Evolutionary conservation across 1,140 invertebrate species (phyloP), one percentile per base, ranked within the genome.

Genomic region (Drosophila sucinea): DNA sequence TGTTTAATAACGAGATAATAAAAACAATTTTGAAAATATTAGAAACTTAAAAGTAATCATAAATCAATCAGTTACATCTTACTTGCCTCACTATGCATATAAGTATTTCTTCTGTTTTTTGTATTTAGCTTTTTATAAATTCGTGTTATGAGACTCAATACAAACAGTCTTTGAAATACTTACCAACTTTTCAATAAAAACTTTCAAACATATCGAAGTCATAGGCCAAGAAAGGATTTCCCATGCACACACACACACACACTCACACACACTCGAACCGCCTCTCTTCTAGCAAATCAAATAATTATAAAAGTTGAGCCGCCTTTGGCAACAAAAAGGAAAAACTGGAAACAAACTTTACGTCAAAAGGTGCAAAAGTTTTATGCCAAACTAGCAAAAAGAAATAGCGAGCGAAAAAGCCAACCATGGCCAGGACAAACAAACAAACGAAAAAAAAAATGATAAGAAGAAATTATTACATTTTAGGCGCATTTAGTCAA

Each of bases 231-330:
- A 51, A 44, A 51, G 44, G 44, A 51, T 51, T 51, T 51, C 4
- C 23, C 25, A 51, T 25, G 27, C 7, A 51, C 7, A 27, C 23
- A 25, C 44, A 51, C 44, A 51, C 25, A 51, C 44, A 51, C 40
- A 40, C 8, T 10, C 38, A 40, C 38, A 40, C 10, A 10, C 41
- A 55, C n/a, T 8, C 25, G 47, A 33, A 54, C 3, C 32, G 44
- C n/a, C 3, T 61, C 17, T 60, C 69, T 66, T 85, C 58, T 75
- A 58, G 69, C 70, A 86, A 86, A 87, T 87, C 79, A 87, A 87
- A 86, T 79, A 87, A 87, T 86, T 86, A 86, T 76, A 87, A 86
- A 86, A 87, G 76, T 83, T 87, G 41, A 57, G 73, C 44, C 62
- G 54, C 30, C 41, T 63, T 40, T 27, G 77, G 65, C 73, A 75